phyloP scores from a whole-genome alignment of 2,797 vertebrate genomes.

The Anguilla marmorata region DNA sequence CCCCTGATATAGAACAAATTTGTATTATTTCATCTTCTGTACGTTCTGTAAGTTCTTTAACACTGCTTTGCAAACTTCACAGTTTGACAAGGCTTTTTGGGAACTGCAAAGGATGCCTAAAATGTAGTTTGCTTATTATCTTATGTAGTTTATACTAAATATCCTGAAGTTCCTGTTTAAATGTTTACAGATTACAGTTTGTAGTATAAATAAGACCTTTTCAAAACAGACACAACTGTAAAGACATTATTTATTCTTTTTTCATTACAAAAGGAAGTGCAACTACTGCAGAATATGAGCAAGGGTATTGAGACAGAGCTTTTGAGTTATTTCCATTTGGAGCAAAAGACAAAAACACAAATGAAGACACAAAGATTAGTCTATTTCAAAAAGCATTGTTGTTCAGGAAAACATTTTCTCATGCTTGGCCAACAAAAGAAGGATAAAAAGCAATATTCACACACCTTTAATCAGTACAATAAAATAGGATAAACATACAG shows the following conservation, averaged over 20 bases:
- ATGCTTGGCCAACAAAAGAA: neutral
- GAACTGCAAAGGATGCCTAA: neutral
- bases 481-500: neutral
- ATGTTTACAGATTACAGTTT: neutral
- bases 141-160: too few relatives aligned
- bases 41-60: too few relatives aligned
- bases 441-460: neutral
- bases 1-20: too few relatives aligned
- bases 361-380: neutral
- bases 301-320: neutral
- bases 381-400: neutral
- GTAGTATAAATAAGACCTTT: neutral
- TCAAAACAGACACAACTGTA: neutral
- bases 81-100: neutral
- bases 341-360: neutral
- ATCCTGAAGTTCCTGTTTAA: too few relatives aligned
- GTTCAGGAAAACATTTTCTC: neutral
- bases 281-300: neutral
- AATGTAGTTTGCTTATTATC: neutral
- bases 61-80: too few relatives aligned
- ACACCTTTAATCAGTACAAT: neutral
- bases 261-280: neutral
- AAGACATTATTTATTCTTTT: neutral
- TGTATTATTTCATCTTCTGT: too few relatives aligned
- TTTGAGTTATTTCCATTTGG: neutral